Evolutionary conservation across 2,888 invertebrate species (phyloP), one percentile per base, ranked within the genome.

Genomic region (Ectemnius continuus): DNA sequence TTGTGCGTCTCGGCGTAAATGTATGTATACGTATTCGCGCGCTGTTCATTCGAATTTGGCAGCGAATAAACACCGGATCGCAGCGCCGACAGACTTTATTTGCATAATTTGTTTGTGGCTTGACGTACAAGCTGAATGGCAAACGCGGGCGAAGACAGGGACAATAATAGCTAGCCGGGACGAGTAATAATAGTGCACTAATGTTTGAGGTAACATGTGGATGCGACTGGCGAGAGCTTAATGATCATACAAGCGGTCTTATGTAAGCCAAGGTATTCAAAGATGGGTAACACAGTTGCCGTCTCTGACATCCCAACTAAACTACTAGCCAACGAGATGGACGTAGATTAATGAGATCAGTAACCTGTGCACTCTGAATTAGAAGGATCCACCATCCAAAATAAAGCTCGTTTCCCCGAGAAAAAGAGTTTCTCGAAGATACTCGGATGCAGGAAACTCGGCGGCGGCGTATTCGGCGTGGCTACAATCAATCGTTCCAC

Each of bases 271-370:
- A 52, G 52, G n/a, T 14, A 52, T 52, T 52, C 52, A 52, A 52
- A 52, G 52, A 13, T 14, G 4, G 36, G 36, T 36, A 36, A 36
- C 36, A 52, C 52, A 52, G 52, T 16, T 52, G 52, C 13, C 52
- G 52, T 52, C 16, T 52, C 52, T 52, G n/a, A 52, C 52, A 52
- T 36, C 36, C 14, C 52, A 52, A 6, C 52, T 52, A n/a, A 52
- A 4, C 52, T 16, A 52, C 52, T 52, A 36, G 52, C 6, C 52
- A 52, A 36, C 36, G 36, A 52, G 52, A 52, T 13, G 16, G 52
- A 52, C 52, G 52, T 52, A 52, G 52, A 52, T 52, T 52, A 52
- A 52, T 52, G 52, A 16, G n/a, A 52, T 52, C 52, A 16, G 52
- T 52, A 16, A 16, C 52, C 52, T 14, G 16, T 36, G 52, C 1